phyloP scores from a whole-genome alignment of 2,113 vertebrate genomes.

The Laterallus jamaicensis region DNA sequence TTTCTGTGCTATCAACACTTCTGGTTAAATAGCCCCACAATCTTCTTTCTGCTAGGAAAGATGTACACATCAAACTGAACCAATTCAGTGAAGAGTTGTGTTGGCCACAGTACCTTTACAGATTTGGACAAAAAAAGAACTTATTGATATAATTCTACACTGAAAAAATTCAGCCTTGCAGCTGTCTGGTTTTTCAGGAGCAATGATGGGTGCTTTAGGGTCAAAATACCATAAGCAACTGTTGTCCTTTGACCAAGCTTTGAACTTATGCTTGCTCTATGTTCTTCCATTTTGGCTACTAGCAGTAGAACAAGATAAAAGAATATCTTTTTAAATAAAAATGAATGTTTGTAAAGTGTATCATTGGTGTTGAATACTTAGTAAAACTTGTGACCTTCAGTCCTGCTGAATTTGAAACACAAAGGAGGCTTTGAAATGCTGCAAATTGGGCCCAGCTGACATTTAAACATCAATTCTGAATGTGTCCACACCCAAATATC shows the following conservation, averaged over 20 bases:
- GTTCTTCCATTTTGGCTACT: neutral
- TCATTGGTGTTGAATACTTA: conserved; percentile 1
- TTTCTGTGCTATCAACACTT: neutral
- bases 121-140: neutral
- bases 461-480: conserved; percentile 57
- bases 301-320: neutral
- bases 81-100: conserved; percentile 5
- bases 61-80: neutral
- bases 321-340: neutral
- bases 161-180: neutral
- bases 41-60: conserved; percentile 15
- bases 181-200: neutral
- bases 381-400: conserved; percentile 48
- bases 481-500: conserved; percentile 54
- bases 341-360: neutral
- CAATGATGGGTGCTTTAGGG: neutral
- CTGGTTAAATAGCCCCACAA: neutral
- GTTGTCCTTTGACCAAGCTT: neutral
- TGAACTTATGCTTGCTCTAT: neutral
- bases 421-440: conserved; percentile 51
- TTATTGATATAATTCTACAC: neutral
- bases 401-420: conserved; percentile 10
- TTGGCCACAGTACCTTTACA: neutral
- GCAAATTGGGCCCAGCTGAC: conserved; percentile 60
- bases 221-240: neutral